A percentile compares a stretch with the other conserved stretches of the same genome.
Evolutionary conservation across 2,888 invertebrate species (phyloP).

Genomic region (Protonemura montana): DNA sequence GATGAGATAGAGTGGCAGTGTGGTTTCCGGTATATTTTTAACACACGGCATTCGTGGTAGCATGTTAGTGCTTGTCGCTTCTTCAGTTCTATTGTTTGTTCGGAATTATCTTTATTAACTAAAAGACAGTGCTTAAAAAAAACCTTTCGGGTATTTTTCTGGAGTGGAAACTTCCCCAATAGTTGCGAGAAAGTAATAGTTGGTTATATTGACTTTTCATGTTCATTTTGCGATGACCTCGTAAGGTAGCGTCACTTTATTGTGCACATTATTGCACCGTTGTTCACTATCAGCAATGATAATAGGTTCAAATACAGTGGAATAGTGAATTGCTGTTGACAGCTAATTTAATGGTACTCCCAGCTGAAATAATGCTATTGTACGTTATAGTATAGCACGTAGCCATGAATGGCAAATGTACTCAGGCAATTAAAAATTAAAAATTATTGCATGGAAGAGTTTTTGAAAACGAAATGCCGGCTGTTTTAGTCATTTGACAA

Average conservation of each 20-base stretch:
- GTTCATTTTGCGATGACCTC: no score
- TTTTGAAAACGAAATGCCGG: background rate
- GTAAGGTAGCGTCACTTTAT: background rate
- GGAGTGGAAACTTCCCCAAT: no score
- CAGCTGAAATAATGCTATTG: background rate
- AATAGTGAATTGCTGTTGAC: background rate
- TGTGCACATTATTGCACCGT: background rate
- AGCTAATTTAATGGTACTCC: background rate
- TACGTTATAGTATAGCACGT: background rate
- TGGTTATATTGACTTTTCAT: no score
- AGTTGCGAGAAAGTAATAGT: no score
- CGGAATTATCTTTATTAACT: no score
- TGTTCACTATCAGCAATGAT: background rate
- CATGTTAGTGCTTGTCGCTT: no score
- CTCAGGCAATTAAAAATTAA: background rate
- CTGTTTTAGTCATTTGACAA: background rate
- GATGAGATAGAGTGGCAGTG: no score
- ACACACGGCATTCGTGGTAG: no score
- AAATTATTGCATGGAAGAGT: background rate
- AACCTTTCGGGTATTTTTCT: no score
- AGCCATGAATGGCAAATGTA: background rate
- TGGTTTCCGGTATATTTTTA: no score
- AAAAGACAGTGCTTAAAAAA: no score
- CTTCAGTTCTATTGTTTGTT: no score
- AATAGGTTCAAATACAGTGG: background rate